Conservation (phyloP, 2,888 invertebrate genomes). For the Pogonocherus hispidulus region DNA sequence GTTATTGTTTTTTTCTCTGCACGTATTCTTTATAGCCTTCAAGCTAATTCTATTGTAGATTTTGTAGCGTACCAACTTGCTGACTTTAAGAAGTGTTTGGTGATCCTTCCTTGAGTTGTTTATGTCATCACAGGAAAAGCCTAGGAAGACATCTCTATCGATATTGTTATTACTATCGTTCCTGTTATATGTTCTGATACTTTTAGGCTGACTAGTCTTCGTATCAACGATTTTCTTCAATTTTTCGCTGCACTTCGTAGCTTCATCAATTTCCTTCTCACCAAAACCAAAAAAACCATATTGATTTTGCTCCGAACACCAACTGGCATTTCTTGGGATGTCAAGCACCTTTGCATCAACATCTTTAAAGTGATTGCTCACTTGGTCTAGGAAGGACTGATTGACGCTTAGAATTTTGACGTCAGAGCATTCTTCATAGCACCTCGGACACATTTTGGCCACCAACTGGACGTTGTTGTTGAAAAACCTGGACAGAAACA, state of each 20-base stretch:
- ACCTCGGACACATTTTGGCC: slow-evolving; percentile 54
- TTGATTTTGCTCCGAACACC: not conserved
- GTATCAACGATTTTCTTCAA: not conserved
- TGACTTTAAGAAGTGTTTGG: slow-evolving; percentile 9
- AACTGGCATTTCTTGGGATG: not conserved
- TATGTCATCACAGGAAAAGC: slow-evolving; percentile 23
- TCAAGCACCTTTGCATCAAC: not conserved
- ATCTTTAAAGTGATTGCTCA: slow-evolving; percentile 1
- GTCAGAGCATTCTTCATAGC: slow-evolving; percentile 52
- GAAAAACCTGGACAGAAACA: slow-evolving; percentile 50
- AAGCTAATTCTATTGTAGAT: slow-evolving; percentile 33
- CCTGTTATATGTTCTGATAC: not conserved
- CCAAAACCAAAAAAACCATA: slow-evolving; percentile 14
- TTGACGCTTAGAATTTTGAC: slow-evolving; percentile 54
- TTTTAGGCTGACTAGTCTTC: not conserved
- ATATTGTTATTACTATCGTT: not conserved
- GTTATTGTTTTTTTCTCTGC: too few species aligned
- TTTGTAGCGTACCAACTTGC: slow-evolving; percentile 15
- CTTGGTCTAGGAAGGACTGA: slow-evolving; percentile 47
- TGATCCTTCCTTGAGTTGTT: not conserved
- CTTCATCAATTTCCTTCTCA: slow-evolving; percentile 3
- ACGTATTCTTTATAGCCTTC: slow-evolving; percentile 8
- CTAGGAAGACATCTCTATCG: slow-evolving; percentile 12
- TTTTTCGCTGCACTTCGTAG: not conserved
- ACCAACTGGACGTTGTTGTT: slow-evolving; percentile 54